These are phyloP conservation scores for Balearica regulorum DNA, from an alignment of 2,797 vertebrate species.

Conservation along the genomic window DNA sequence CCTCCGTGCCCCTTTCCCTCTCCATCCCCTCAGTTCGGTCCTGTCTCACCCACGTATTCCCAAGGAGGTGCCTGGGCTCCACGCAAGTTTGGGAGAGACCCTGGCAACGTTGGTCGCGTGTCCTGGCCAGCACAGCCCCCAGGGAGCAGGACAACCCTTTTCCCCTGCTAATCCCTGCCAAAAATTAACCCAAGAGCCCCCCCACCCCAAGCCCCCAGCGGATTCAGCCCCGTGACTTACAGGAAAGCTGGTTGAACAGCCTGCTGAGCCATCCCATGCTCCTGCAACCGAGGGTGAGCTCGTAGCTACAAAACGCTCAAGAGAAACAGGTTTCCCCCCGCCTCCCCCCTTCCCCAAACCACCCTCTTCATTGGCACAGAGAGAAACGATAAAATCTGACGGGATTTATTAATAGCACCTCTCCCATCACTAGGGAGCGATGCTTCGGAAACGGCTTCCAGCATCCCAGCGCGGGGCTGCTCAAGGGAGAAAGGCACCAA, in stretches of 20 bases:
- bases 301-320: not conserved
- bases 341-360: not conserved
- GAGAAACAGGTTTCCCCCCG: not conserved
- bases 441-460: not conserved
- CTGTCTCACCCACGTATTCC: accelerated
- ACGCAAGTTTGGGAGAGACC: not conserved
- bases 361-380: slow-evolving; percentile 3
- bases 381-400: not conserved
- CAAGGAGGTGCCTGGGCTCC: not conserved
- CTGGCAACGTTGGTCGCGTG: accelerated
- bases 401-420: slow-evolving; percentile 46
- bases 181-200: not conserved
- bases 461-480: not conserved
- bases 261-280: slow-evolving; percentile 49
- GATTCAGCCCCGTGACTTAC: not conserved
- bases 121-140: not conserved
- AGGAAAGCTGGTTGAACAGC: slow-evolving; percentile 1
- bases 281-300: not conserved
- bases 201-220: accelerated
- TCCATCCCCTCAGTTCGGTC: not conserved
- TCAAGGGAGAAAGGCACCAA: not conserved
- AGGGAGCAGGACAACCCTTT: not conserved
- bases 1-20: not conserved
- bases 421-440: not conserved
- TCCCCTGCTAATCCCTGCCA: not conserved